Evolutionary conservation across 23 tunicate species (phyloP), one percentile per base, ranked within the genome.

Genomic region (Botrylloides violaceus): DNA sequence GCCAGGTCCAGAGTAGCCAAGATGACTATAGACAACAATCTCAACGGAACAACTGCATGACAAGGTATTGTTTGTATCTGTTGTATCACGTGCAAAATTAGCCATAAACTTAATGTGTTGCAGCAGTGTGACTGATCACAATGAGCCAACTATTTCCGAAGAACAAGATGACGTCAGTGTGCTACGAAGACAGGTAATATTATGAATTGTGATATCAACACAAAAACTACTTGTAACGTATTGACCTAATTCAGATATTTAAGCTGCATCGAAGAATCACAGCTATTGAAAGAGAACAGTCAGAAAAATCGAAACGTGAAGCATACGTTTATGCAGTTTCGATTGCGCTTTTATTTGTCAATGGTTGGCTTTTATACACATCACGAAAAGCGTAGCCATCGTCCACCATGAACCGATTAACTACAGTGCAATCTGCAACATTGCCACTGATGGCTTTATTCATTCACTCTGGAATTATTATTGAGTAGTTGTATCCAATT

Each of bases 351-450:
- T 80, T 84, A 86, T 36, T 87, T 47, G 9, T 85, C 27, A 85
- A 80, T 75, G 84, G 84, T 18, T 87, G 95, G 95, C 76, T 87
- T 76, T 66, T 87, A 24, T 87, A 76, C 62, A 81, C 49, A 33
- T 78, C 81, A 38, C 49, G 94, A 32, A 50, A 84, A 33, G 36
- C 70, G 0, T 86, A 78, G 36, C n/a, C n/a, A n/a, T n/a, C n/a
- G n/a, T n/a, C n/a, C n/a, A n/a, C n/a, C 55, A 12, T 12, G 18
- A 59, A 23, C 30, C 64, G 19, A 59, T 59, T 59, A 5, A 21
- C 64, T 21, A 59, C 9, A 18, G 19, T n/a, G n/a, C n/a, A n/a
- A n/a, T n/a, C n/a, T n/a, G n/a, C n/a, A n/a, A n/a, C n/a, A n/a
- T n/a, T n/a, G n/a, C n/a, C n/a, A n/a, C n/a, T n/a, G n/a, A n/a